Percentiles rank a stretch among this genome's conserved stretches.
phyloP scores from a whole-genome alignment of 1,140 invertebrate genomes.

The Lineus longissimus region DNA sequence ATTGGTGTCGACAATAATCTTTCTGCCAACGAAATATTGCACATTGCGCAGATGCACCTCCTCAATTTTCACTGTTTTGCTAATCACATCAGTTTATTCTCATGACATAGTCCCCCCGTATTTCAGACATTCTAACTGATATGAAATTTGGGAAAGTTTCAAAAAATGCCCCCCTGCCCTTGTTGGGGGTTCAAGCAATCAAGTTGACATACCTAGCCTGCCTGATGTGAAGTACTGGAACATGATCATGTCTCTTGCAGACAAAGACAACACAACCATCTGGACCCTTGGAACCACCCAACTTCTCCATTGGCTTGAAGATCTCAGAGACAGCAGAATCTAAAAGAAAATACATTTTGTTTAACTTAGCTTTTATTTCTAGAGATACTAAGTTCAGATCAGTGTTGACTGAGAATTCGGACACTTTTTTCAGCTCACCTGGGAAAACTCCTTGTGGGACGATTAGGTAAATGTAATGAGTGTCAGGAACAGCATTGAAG shows the following conservation, averaged over 20 bases:
- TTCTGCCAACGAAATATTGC: too few relatives aligned
- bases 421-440: conserved; percentile 27
- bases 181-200: too few relatives aligned
- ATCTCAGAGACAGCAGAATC: conserved; percentile 38
- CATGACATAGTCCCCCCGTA: too few relatives aligned
- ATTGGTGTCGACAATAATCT: background rate
- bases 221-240: conserved; percentile 50
- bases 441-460: conserved; percentile 42
- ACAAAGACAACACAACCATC: conserved; percentile 37
- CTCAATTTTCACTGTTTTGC: too few relatives aligned
- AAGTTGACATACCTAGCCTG: conserved; percentile 45
- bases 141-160: too few relatives aligned
- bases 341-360: conserved; percentile 18
- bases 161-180: too few relatives aligned
- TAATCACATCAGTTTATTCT: too few relatives aligned
- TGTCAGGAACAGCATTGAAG: conserved; percentile 52
- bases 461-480: conserved; percentile 48
- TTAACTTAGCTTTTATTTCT: background rate
- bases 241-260: conserved; percentile 47
- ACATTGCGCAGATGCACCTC: too few relatives aligned
- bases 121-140: too few relatives aligned
- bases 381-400: background rate
- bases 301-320: conserved; percentile 39
- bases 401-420: too few relatives aligned
- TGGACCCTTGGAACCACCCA: conserved; percentile 15